These are phyloP conservation scores for Xanthorhoe designata DNA, from an alignment of 2,888 invertebrate genomes.

Conservation along the genomic window DNA sequence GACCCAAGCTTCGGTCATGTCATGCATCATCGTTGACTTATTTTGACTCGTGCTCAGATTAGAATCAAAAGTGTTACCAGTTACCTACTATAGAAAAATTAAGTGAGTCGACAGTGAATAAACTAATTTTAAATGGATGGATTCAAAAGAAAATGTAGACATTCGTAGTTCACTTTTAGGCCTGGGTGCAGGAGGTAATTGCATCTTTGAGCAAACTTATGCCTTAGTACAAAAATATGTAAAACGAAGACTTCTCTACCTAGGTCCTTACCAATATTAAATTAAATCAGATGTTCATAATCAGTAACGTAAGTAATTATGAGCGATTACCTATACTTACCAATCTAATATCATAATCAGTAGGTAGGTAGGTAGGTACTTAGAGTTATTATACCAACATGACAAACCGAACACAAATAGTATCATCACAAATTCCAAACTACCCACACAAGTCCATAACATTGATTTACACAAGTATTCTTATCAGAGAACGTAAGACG, in stretches of 20 bases:
- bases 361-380: neutral
- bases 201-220: too few relatives aligned
- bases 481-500: constrained; percentile 80
- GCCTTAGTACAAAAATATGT: too few relatives aligned
- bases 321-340: too few relatives aligned
- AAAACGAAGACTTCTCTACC: too few relatives aligned
- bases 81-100: neutral
- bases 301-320: too few relatives aligned
- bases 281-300: too few relatives aligned
- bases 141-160: too few relatives aligned
- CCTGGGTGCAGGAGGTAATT: too few relatives aligned
- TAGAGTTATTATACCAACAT: constrained; percentile 7
- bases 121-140: too few relatives aligned
- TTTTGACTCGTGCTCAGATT: constrained; percentile 54
- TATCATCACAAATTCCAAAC: constrained; percentile 23
- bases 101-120: neutral
- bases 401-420: constrained; percentile 8
- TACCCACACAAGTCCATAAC: constrained; percentile 57
- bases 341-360: too few relatives aligned
- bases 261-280: too few relatives aligned
- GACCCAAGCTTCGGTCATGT: constrained; percentile 47
- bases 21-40: constrained; percentile 57
- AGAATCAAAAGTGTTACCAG: neutral
- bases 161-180: too few relatives aligned
- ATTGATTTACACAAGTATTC: constrained; percentile 71